Evolutionary conservation across 2,888 invertebrate species (phyloP), one percentile per base, ranked within the genome.

Genomic region (Tetanocera ferruginea): DNA sequence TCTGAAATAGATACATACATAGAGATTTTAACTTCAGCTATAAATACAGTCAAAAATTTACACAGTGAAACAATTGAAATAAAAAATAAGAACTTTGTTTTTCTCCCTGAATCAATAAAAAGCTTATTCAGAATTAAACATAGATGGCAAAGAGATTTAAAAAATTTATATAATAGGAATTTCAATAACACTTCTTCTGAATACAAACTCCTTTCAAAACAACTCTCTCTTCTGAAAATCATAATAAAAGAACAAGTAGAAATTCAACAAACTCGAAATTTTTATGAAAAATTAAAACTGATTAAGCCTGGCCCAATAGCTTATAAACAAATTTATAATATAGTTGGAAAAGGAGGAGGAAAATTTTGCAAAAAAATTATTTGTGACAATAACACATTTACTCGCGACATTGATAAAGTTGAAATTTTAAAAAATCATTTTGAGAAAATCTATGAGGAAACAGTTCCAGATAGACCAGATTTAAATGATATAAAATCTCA

Each of bases 191-290:
- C 23, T 14, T 31, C 11, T 14, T 25, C 25, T 62, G 62, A 62
- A 28, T 62, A 62, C 17, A 23, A 62, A 25, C 14, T 62, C 14
- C 28, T 62, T 17, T 23, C 62, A 28, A 62, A 23, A 62, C 62
- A 62, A 62, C 8, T 62, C 8, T 28, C 28, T 8, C 62, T 62
- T 14, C 28, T 62, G 28, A 62, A 62, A 17, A 62, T 28, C 9
- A 62, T 62, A 28, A 62, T 62, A 62, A 62, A 62, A 62, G 62
- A 62, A 62, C 62, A 62, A 62, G 28, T 62, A 28, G 31, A 31
- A 28, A 31, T 62, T 49, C 49, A 49, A 11, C 49, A 69, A 25
- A 49, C 67, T 17, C 19, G 28, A 25, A 23, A 25, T 43, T 49
- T 69, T 25, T 1, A 9, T 25, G 14, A 69, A 49, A 43, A 25